These are phyloP conservation scores for Anthoscopus minutus DNA, from an alignment of 2,113 vertebrate species.

Conservation along the genomic window DNA sequence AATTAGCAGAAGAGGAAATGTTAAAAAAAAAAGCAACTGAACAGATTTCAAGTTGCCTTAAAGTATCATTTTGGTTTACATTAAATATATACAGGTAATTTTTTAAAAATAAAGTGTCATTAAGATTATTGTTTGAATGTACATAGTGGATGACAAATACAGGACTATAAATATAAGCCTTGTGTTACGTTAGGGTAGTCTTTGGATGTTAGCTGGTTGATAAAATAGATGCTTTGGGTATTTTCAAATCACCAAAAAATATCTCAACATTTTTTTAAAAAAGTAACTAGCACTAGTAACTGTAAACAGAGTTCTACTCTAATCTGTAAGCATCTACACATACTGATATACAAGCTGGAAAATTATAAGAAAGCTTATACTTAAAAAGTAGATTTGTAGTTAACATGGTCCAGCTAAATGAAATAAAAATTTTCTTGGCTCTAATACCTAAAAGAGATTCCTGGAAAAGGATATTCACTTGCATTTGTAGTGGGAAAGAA, in stretches of 20 bases:
- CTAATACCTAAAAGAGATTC: not conserved
- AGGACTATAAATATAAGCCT: not conserved
- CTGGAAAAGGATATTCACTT: not conserved
- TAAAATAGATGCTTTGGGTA: not conserved
- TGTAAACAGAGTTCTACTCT: not conserved
- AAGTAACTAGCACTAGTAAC: not conserved
- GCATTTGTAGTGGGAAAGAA: not conserved
- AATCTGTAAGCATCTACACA: not conserved
- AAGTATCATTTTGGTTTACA: not conserved
- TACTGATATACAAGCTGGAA: not conserved
- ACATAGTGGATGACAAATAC: not conserved
- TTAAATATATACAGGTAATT: not conserved
- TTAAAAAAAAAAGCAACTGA: not conserved
- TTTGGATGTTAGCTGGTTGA: not conserved
- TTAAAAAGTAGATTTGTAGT: not conserved
- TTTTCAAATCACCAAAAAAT: not conserved
- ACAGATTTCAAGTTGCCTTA: not conserved
- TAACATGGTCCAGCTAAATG: not conserved
- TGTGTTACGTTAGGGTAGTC: rapidly evolving
- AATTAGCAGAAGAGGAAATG: not conserved
- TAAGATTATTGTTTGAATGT: not conserved
- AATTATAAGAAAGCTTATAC: not conserved
- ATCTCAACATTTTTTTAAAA: not conserved
- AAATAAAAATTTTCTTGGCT: not conserved
- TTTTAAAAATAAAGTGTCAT: not conserved